Evolutionary conservation across 1,140 invertebrate species (phyloP), one percentile per base, ranked within the genome.

Genomic region (Trichogramma pretiosum): DNA sequence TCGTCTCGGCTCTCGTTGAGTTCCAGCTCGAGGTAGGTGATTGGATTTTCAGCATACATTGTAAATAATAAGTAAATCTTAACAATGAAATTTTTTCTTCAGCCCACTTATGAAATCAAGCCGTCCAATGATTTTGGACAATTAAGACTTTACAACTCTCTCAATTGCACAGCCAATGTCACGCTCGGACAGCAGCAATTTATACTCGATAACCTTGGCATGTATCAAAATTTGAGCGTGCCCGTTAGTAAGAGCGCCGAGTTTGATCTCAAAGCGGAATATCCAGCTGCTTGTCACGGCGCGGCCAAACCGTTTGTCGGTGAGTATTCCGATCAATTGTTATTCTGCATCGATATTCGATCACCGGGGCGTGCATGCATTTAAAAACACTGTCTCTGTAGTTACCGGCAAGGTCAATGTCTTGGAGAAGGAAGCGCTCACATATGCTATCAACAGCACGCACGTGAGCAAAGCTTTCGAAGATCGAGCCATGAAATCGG

Each of bases 1-100:
- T 89, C n/a, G 74, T 93, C 26, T 92, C 94, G 14, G 93, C 82
- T 17, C 57, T 91, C 24, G 75, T 97, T 3, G 88, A 97, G 72
- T 56, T 89, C 1, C 65, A 82, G 57, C 70, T 96, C 21, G 79
- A 93, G 78, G 82, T 83, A 56, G 14, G 14, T 28, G 38, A 13
- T 16, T 17, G 33, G 16, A 2, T 38, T 38, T 3, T 38, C 33
- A 28, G 5, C 24, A 28, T 7, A 11, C 24, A 11, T 28, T 11
- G 11, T 28, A 7, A 7, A 28, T 28, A 28, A 28, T 7, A 5
- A 7, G 24, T 23, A 35, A 44, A 14, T 46, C 24, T 50, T 39
- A 42, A 44, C 24, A 41, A 11, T 28, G 5, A 26, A 50, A 38
- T 10, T 28, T 40, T 42, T 28, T 11, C 73, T 71, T n/a, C 67